These are phyloP conservation scores for Cephonodes hylas DNA, from an alignment of 2,888 invertebrate species.

Conservation along the genomic window DNA sequence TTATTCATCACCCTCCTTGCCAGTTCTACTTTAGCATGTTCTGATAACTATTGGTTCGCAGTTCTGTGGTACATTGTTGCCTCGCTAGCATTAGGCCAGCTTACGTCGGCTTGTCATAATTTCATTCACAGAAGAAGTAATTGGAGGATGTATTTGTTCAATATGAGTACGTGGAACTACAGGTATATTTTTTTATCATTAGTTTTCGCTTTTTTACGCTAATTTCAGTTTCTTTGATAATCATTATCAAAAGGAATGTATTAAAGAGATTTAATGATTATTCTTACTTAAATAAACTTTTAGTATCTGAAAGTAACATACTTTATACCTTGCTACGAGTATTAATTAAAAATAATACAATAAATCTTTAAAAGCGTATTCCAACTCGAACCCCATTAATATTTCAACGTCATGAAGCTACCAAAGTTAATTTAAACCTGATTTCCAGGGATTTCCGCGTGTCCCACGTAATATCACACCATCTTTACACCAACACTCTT, in stretches of 20 bases:
- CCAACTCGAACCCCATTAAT: not conserved
- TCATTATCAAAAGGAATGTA: too few relatives aligned
- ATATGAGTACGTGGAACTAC: conserved; percentile 84
- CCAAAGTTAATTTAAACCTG: conserved; percentile 13
- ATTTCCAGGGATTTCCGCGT: conserved; percentile 86
- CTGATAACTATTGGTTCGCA: not conserved
- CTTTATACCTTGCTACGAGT: not conserved
- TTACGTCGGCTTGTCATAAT: conserved; percentile 85
- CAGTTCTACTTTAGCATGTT: not conserved
- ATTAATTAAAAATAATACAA: not conserved
- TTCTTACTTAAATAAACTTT: not conserved
- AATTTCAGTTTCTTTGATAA: too few relatives aligned
- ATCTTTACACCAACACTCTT: conserved; percentile 85
- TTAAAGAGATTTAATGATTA: not conserved
- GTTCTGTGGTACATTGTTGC: conserved; percentile 45
- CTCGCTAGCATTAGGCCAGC: conserved; percentile 81
- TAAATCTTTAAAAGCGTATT: too few relatives aligned
- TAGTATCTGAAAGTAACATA: not conserved
- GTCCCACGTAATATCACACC: conserved; percentile 81
- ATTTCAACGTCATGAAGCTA: not conserved
- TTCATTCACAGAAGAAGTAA: conserved; percentile 88
- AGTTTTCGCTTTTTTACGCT: not conserved
- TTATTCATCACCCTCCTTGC: conserved; percentile 54
- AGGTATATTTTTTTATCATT: conserved; percentile 62
- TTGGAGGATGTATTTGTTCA: conserved; percentile 90